These are phyloP conservation scores for Pecten maximus DNA, from an alignment of 2,888 invertebrate genomes.

Conservation along the genomic window DNA sequence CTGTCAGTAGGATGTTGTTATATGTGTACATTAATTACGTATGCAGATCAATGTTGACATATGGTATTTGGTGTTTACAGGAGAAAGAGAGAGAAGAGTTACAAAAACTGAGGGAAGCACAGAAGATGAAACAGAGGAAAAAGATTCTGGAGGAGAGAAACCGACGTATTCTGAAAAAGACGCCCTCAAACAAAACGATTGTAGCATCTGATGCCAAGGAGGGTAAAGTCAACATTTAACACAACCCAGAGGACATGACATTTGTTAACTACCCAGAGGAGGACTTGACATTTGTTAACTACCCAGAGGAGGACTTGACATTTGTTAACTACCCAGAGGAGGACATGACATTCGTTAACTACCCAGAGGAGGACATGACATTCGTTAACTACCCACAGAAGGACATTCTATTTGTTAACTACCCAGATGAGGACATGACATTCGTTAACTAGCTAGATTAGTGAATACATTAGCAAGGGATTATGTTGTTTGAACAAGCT, in stretches of 20 bases:
- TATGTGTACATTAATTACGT: no score
- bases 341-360: neutral
- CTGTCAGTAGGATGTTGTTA: neutral
- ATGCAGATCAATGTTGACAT: neutral
- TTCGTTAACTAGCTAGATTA: no score
- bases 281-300: neutral
- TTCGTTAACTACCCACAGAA: no score
- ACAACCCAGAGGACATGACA: neutral
- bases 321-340: neutral
- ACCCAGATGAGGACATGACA: no score
- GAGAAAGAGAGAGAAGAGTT: conserved; percentile 72
- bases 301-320: neutral
- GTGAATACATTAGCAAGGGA: no score
- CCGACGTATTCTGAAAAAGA: conserved; percentile 64
- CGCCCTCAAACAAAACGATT: conserved; percentile 59
- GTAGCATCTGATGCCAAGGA: conserved; percentile 58
- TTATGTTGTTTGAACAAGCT: no score
- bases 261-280: neutral
- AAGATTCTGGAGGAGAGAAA: conserved; percentile 67
- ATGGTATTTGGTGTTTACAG: conserved; percentile 54
- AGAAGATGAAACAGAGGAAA: conserved; percentile 70
- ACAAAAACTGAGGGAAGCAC: conserved; percentile 53
- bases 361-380: neutral
- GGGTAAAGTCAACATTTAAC: conserved; percentile 62
- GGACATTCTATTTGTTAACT: no score